Evolutionary conservation across 2,888 invertebrate species (phyloP).

Genomic region (Allygus modestus): DNA sequence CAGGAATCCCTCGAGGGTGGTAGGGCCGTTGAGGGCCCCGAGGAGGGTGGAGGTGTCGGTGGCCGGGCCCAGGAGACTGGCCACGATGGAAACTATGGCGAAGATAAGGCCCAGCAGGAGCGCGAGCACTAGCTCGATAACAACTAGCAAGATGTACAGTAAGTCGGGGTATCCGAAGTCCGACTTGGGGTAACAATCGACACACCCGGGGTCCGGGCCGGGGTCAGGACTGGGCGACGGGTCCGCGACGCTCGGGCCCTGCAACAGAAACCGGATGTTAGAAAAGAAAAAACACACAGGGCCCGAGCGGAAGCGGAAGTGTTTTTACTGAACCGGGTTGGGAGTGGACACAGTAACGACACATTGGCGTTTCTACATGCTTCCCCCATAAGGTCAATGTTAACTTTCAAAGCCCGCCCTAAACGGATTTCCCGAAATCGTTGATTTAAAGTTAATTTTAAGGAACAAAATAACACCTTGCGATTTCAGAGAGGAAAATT

Average conservation of each 20-base stretch:
- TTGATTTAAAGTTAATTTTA: no score
- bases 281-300: conserved; percentile 11
- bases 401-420: no score
- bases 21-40: conserved; percentile 38
- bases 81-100: conserved; percentile 30
- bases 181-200: not conserved
- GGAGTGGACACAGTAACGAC: no score
- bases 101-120: not conserved
- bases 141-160: conserved; percentile 6
- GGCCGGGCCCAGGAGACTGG: conserved; percentile 19
- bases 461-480: no score
- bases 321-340: no score
- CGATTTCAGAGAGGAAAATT: no score
- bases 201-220: not conserved
- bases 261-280: conserved; percentile 31
- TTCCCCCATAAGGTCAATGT: no score
- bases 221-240: not conserved
- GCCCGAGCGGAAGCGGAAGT: conserved; percentile 28
- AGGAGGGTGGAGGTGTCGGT: conserved; percentile 43
- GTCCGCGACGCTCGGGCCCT: conserved; percentile 45
- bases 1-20: conserved; percentile 2
- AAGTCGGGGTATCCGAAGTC: conserved; percentile 15
- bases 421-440: no score
- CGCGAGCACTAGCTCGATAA: conserved; percentile 12
- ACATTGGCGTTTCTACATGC: no score